phyloP scores from a whole-genome alignment of 1,140 invertebrate genomes.

The Chrysomallon squamiferum region DNA sequence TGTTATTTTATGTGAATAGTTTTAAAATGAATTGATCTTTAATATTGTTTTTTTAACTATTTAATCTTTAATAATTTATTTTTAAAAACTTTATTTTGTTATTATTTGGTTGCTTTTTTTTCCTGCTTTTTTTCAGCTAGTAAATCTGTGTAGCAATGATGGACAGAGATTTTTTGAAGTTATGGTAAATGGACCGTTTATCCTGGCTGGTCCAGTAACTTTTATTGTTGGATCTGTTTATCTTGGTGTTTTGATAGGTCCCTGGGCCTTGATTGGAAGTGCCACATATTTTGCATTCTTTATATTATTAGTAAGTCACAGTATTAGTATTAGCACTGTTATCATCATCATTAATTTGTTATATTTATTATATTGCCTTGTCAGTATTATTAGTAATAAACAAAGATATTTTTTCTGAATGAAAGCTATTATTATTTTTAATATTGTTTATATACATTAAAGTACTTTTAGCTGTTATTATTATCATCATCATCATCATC shows the following conservation, averaged over 20 bases:
- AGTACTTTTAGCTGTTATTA: too few species aligned
- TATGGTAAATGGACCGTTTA: constrained; percentile 69
- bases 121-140: constrained; percentile 66
- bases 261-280: constrained; percentile 71
- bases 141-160: constrained; percentile 76
- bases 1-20: too few species aligned
- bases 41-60: too few species aligned
- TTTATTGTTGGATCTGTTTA: constrained; percentile 70
- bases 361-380: background rate
- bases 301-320: constrained; percentile 70
- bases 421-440: too few species aligned
- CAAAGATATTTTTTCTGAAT: background rate
- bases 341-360: background rate
- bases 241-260: constrained; percentile 70
- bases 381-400: background rate
- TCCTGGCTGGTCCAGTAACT: constrained; percentile 72
- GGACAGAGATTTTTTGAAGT: constrained; percentile 73
- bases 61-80: too few species aligned
- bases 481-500: too few species aligned
- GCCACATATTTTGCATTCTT: constrained; percentile 73
- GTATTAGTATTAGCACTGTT: background rate
- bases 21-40: too few species aligned
- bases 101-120: too few species aligned
- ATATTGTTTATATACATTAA: too few species aligned
- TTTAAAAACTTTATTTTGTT: too few species aligned